Conservation (phyloP, 30 jellyfish, hydroid and myxozoan species). For the Turritopsis rubra region DNA sequence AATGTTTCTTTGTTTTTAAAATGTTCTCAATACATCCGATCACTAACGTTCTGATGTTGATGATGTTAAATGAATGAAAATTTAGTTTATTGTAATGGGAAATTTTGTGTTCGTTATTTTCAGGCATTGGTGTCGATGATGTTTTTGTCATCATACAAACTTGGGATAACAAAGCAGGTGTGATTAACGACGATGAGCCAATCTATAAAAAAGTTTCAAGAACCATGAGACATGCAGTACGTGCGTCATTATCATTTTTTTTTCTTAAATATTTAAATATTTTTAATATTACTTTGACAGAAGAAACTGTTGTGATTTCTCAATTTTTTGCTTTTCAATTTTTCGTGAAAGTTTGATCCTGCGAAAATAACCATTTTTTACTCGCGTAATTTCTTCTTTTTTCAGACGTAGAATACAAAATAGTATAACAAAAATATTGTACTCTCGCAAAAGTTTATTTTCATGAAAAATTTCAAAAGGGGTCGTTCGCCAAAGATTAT, state of each 20-base stretch:
- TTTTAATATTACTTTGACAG: neutral
- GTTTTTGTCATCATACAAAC: slow-evolving; percentile 74
- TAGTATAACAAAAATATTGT: too few relatives aligned
- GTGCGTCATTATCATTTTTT: neutral
- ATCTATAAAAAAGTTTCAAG: slow-evolving; percentile 48
- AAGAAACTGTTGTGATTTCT: neutral
- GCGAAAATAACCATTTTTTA: too few relatives aligned
- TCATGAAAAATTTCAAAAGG: too few relatives aligned
- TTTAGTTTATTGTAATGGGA: too few relatives aligned
- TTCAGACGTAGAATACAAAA: too few relatives aligned
- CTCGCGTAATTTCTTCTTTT: too few relatives aligned
- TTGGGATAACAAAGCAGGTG: slow-evolving; percentile 41
- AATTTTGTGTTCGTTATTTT: neutral
- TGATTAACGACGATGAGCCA: slow-evolving; percentile 32
- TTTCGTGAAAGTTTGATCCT: neutral
- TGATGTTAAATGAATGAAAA: too few relatives aligned
- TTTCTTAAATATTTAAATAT: neutral
- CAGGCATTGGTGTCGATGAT: slow-evolving; percentile 92
- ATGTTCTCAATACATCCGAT: too few relatives aligned
- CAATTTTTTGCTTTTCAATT: neutral
- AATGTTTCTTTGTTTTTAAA: too few relatives aligned
- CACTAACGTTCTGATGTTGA: too few relatives aligned
- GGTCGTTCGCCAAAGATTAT: too few relatives aligned
- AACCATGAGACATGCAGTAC: slow-evolving; percentile 79
- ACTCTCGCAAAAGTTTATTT: too few relatives aligned